These are phyloP conservation scores for Anomalospiza imberbis DNA, from an alignment of 2,797 vertebrate genomes.

Conservation along the genomic window DNA sequence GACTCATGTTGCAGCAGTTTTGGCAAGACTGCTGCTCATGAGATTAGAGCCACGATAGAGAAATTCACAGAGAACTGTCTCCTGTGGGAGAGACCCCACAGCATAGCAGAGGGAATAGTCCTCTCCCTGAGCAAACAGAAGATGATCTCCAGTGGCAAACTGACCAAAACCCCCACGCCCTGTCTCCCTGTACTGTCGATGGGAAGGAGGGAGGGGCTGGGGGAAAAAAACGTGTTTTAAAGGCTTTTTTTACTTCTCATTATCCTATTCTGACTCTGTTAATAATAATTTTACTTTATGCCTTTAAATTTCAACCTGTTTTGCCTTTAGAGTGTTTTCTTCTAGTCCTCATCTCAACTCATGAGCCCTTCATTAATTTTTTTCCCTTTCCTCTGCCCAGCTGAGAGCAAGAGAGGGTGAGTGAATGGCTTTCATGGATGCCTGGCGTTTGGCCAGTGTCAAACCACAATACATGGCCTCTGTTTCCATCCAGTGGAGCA, in stretches of 20 bases:
- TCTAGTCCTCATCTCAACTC: not conserved
- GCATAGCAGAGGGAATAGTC: not conserved
- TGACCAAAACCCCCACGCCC: not conserved
- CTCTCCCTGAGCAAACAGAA: not conserved
- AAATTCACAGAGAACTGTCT: not conserved
- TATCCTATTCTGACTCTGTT: not conserved
- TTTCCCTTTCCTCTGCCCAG: not conserved
- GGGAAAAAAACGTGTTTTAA: not conserved
- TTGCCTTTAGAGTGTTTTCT: not conserved
- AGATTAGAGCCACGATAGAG: not conserved
- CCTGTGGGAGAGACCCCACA: not conserved
- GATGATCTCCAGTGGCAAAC: not conserved
- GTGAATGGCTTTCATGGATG: not conserved
- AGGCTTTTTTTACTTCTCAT: not conserved
- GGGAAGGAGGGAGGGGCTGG: not conserved
- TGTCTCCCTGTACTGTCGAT: not conserved
- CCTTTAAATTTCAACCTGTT: not conserved
- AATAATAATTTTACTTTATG: not conserved
- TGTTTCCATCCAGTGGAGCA: not conserved
- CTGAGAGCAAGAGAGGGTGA: not conserved
- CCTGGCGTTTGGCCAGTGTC: not conserved
- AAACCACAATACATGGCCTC: not conserved
- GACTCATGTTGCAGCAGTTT: not conserved
- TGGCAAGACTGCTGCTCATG: not conserved
- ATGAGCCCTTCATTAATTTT: not conserved